phyloP scores from a whole-genome alignment of 2,113 vertebrate genomes.

The Anas platyrhynchos region DNA sequence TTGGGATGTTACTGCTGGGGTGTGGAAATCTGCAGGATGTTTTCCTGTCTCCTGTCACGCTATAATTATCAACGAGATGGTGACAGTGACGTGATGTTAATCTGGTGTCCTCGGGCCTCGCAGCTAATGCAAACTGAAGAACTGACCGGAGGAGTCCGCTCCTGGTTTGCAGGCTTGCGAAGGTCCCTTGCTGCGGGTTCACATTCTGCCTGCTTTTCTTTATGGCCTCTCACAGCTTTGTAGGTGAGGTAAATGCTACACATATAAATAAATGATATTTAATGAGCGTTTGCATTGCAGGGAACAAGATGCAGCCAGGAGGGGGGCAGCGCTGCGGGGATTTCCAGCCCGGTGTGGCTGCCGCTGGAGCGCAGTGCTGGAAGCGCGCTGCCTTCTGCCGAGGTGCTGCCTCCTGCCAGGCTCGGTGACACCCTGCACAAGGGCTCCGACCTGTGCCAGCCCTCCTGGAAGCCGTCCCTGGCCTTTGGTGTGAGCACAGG shows the following conservation, averaged over 20 bases:
- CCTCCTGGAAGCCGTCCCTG: neutral
- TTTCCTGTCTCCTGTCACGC: neutral
- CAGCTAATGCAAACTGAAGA: neutral
- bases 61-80: fast-evolving
- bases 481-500: neutral
- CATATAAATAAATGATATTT: neutral
- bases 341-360: too few species aligned
- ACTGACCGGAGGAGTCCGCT: neutral
- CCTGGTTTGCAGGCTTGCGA: neutral
- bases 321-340: neutral
- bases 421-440: neutral
- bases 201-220: fast-evolving
- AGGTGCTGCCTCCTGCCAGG: neutral
- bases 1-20: fast-evolving
- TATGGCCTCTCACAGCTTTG: neutral
- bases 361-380: too few species aligned
- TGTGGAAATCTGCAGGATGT: neutral
- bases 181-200: fast-evolving
- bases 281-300: neutral
- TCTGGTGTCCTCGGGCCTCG: neutral
- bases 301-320: neutral
- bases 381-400: neutral
- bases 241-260: fast-evolving
- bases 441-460: neutral
- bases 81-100: neutral